Base-by-base conservation (phyloP, 2,113 vertebrate genomes). In the Bagarius yarrelli region DNA sequence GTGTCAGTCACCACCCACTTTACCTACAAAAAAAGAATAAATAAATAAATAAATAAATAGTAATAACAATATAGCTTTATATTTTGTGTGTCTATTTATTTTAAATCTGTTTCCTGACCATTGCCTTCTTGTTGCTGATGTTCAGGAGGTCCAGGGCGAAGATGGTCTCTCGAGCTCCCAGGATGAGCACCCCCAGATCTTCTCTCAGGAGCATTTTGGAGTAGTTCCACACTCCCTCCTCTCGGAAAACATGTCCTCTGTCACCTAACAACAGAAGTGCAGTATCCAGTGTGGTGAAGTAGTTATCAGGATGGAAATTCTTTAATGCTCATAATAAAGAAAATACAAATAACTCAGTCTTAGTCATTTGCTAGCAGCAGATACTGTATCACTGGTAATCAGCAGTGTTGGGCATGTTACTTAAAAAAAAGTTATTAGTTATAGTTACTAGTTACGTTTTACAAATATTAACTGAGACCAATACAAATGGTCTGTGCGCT, bases 151-250 rank as follows among this genome's bases (percentile, higher is more conserved):
- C 91, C 56, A 95, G 89, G 15, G 91, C 93, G 47, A 93, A 94
- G 56, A 95, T 78, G 44, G 88, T 86, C 73, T 93, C 90, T 80
- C 92, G 88, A 83, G 94, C 93, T 40, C 95, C 93, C 72, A 92
- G 82, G 80, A 95, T 77, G 19, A 94, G 87, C 52, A 89, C 34
- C 3, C 86, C 61, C 0, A 88, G 80, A 78, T 94, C 93, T 84
- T 94, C 91, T 76, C 88, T 91, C 78, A 94, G 21, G 59, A 95
- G 83, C 88, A 94, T 90, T 76, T 87, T 89, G 78, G 93, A 92
- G 85, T 94, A 92, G 89, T 93, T 90, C 76, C 86, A 93, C 70
- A 93, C 86, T 5, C 85, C 85, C 30, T 89, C 87, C 81, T 89
- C 90, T 11, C 21, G 80, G 83, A 94, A 94, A 60, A 87, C 73